Evolutionary conservation across 2,888 invertebrate genomes (phyloP), one percentile per base, ranked within the genome.

Genomic region (Parasteatoda lunata): DNA sequence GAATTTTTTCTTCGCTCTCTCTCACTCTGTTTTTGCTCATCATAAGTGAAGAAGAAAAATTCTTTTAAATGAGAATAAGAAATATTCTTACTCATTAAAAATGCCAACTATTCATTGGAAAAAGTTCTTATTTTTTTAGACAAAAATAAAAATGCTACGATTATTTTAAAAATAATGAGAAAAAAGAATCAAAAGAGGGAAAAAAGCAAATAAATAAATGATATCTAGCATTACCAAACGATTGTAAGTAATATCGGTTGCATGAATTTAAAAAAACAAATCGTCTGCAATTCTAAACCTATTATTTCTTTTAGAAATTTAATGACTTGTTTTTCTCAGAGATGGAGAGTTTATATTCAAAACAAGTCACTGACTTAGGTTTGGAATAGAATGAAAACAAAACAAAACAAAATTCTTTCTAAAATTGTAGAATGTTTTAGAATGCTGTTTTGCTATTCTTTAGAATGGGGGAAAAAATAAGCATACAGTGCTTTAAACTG

Each of bases 311-410:
- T 59, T n/a, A 13, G 9, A n/a, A 59, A 59, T 59, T 59, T 59
- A 59, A 59, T 59, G 59, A 59, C 59, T 59, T 59, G 59, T 59
- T 59, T 59, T 4, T 9, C 59, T 59, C 59, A 13, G 11, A 9
- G 59, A 9, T 59, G 59, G 59, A 59, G 8, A 30, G 30, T 30
- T 30, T 30, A 30, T 59, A 59, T 59, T 59, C 59, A 59, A 59
- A 59, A 59, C 59, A 59, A 59, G 59, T 59, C 59, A 59, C 59
- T 59, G 59, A 59, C 59, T 59, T 9, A 59, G 59, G 9, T 59
- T 30, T 30, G 30, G 30, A 30, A 30, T 30, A 30, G 30, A 30
- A 30, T 30, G 2, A 30, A 30, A 30, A 30, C 30, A 30, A 30
- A 30, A 30, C 30, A 30, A 30, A n/a, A n/a, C n/a, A n/a, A n/a